phyloP scores from a whole-genome alignment of 2,888 invertebrate genomes.

The Agrotis exclamationis region DNA sequence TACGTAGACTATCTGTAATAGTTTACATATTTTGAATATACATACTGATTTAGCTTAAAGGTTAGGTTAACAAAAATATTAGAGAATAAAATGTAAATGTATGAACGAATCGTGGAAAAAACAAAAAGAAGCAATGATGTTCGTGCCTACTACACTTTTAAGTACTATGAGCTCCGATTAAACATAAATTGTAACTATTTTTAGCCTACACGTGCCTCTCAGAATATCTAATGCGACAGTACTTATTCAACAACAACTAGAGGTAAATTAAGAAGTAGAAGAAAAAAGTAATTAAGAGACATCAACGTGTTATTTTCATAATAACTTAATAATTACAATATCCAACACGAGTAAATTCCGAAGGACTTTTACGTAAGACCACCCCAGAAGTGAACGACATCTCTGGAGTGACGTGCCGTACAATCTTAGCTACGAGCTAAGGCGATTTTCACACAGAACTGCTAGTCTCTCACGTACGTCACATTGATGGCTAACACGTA shows the following conservation, averaged over 20 bases:
- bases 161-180: background rate
- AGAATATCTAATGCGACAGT: background rate
- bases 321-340: too few species aligned
- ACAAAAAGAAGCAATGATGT: background rate
- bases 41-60: background rate
- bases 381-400: background rate
- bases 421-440: too few species aligned
- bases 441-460: too few species aligned
- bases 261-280: background rate
- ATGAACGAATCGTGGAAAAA: background rate
- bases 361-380: background rate
- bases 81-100: background rate
- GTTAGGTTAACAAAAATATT: background rate
- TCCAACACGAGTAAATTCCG: background rate
- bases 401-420: background rate
- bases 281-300: too few species aligned
- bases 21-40: background rate
- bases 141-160: background rate
- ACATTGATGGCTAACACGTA: too few species aligned
- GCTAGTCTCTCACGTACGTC: too few species aligned
- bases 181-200: background rate
- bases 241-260: background rate
- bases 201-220: background rate
- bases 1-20: background rate
- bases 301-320: too few species aligned